These are phyloP conservation scores for Drosophila sproati DNA, from an alignment of 1,140 invertebrate species.

Conservation along the genomic window DNA sequence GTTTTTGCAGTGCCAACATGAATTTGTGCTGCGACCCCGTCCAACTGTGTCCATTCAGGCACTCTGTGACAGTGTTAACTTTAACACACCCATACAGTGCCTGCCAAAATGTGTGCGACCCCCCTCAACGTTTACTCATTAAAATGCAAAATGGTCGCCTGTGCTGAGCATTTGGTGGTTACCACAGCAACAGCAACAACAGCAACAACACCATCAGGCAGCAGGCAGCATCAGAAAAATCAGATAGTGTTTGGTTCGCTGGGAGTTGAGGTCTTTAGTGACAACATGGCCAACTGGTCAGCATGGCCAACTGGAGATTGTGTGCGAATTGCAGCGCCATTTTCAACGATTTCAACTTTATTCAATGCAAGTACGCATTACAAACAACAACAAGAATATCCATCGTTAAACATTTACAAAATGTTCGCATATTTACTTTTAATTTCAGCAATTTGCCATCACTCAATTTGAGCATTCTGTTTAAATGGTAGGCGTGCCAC, in stretches of 20 bases:
- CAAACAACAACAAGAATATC: constrained; percentile 18
- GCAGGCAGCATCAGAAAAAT: constrained; percentile 15
- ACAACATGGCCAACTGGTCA: constrained; percentile 46
- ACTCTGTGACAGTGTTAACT: constrained; percentile 32
- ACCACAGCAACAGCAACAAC: constrained; percentile 1
- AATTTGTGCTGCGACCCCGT: constrained; percentile 5
- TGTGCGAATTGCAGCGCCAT: constrained; percentile 72
- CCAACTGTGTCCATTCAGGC: background rate
- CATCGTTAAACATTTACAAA: constrained; percentile 53
- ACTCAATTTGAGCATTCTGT: constrained; percentile 54
- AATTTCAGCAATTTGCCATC: constrained; percentile 41
- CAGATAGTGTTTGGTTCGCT: constrained; percentile 35
- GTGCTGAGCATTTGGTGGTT: constrained; percentile 47
- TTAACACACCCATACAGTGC: constrained; percentile 31
- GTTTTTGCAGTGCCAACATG: constrained; percentile 50
- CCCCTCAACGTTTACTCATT: constrained; percentile 67
- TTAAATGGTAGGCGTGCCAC: constrained; percentile 8
- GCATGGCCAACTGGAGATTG: constrained; percentile 49
- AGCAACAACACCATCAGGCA: constrained; percentile 2
- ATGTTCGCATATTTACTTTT: constrained; percentile 56
- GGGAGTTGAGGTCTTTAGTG: constrained; percentile 60
- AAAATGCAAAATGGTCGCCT: constrained; percentile 74
- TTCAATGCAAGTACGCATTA: constrained; percentile 49
- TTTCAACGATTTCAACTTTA: constrained; percentile 64
- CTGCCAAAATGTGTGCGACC: background rate